Evolutionary conservation across 2,113 vertebrate genomes (phyloP), one percentile per base, ranked within the genome.

Genomic region (Cyrtonyx montezumae): DNA sequence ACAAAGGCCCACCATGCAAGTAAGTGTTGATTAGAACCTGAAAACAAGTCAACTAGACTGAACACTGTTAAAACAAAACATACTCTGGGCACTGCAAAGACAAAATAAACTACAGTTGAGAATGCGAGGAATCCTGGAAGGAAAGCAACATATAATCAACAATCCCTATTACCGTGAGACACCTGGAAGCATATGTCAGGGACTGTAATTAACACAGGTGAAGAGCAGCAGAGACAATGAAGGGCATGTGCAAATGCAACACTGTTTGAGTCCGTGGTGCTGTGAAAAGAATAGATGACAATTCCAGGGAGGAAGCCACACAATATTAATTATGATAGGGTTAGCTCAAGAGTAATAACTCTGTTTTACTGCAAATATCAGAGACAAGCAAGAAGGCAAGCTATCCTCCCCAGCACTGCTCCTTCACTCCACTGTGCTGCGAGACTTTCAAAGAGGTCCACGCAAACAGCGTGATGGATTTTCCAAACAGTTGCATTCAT

Each of bases 181-280:
- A 82, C 40, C 59, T 62, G 71, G 66, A 67, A 66, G 59, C 22
- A 19, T 37, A 67, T 73, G 68, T 55, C 43, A 36, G 0, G 34
- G n/a, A 21, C 51, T 30, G 37, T 66, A 76, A 66, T 53, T 43
- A 81, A 85, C 45, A 77, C 9, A 69, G 37, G 63, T 28, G 28
- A 69, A 13, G 48, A 1, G 17, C 42, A 51, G 68, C 42, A 32
- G 56, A 75, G 56, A 22, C 0, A 1, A 43, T 4, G 13, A 40
- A 48, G 80, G 73, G 46, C 32, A 9, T 5, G 18, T 40, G 37
- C 4, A 40, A 82, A 61, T 2, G 6, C 45, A 53, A 21, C 1
- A 0, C 1, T 30, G n/a, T 25, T 73, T 45, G 18, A 23, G 28
- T 17, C 13, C 2, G 1, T 11, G 45, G 28, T 11, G 48, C 32